phyloP scores from a whole-genome alignment of 2,888 invertebrate genomes.

The Torymus tubicola region DNA sequence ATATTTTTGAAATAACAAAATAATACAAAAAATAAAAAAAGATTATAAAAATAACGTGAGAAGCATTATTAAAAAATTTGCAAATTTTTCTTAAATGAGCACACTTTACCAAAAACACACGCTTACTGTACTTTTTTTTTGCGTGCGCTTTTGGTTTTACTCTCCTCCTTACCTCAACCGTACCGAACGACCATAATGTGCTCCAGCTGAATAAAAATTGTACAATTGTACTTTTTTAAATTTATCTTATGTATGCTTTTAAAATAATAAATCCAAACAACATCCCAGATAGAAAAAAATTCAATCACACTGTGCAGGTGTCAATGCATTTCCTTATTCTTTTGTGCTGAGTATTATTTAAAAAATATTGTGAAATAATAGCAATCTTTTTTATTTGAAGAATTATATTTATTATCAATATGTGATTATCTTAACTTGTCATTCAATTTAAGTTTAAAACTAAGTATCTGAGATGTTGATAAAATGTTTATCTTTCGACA shows the following conservation, averaged over 20 bases:
- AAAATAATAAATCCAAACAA: neutral
- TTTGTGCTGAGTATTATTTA: neutral
- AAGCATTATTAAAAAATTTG: slow-evolving; percentile 26
- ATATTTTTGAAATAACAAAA: neutral
- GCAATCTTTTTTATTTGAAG: neutral
- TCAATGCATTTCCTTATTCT: neutral
- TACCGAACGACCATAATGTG: slow-evolving; percentile 55
- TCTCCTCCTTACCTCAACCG: slow-evolving; percentile 47
- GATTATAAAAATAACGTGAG: slow-evolving; percentile 20
- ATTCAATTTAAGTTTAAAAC: no score
- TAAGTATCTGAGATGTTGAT: slow-evolving; percentile 30
- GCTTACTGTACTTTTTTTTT: slow-evolving; percentile 38
- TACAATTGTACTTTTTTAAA: slow-evolving; percentile 46
- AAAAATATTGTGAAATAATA: neutral
- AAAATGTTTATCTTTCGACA: neutral
- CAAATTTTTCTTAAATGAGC: slow-evolving; percentile 16
- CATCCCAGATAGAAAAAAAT: slow-evolving; percentile 37
- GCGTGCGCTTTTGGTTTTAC: slow-evolving; percentile 38
- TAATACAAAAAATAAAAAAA: slow-evolving; percentile 23
- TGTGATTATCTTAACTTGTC: no score
- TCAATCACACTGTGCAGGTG: slow-evolving; percentile 3
- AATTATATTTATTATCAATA: no score
- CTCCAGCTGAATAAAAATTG: slow-evolving; percentile 72
- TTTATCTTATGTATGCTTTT: slow-evolving; percentile 10
- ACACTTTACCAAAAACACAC: slow-evolving; percentile 48